A percentile compares a stretch with the other conserved stretches of the same genome.
These are phyloP conservation scores for Salpingus planirostris DNA, from an alignment of 2,888 invertebrate species.

Conservation along the genomic window DNA sequence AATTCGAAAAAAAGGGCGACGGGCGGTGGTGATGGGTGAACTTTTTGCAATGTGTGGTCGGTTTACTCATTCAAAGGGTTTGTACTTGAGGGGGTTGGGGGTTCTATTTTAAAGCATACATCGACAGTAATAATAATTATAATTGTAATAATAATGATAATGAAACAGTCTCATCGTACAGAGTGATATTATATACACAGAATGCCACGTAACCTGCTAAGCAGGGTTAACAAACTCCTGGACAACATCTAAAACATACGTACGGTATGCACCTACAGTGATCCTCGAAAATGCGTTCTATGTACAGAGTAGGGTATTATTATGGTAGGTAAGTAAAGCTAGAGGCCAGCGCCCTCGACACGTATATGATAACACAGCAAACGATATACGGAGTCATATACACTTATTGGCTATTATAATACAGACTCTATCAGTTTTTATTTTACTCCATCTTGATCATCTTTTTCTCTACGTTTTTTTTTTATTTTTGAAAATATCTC, in stretches of 20 bases:
- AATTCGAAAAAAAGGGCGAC: too few relatives aligned
- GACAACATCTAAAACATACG: constrained; percentile 41
- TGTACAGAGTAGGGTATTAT: constrained; percentile 4
- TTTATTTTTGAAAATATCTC: constrained; percentile 26
- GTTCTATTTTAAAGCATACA: constrained; percentile 20
- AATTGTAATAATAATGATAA: too few relatives aligned
- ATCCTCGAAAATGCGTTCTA: constrained; percentile 27
- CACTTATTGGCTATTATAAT: constrained; percentile 36
- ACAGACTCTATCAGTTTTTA: too few relatives aligned
- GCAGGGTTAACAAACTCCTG: constrained; percentile 25
- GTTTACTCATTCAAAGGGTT: constrained; percentile 14
- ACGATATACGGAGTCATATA: constrained; percentile 29
- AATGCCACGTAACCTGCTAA: constrained; percentile 28
- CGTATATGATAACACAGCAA: constrained; percentile 36
- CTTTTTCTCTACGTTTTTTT: too few relatives aligned
- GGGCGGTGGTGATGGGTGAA: not conserved
- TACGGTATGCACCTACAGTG: constrained; percentile 30
- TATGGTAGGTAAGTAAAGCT: constrained; percentile 35
- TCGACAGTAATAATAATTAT: too few relatives aligned
- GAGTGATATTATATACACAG: constrained; percentile 35
- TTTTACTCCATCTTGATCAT: too few relatives aligned
- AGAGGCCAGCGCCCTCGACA: constrained; percentile 38
- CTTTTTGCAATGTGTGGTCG: not conserved
- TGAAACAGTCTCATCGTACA: constrained; percentile 41
- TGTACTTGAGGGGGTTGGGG: constrained; percentile 27